Base-by-base conservation (phyloP, 2,797 vertebrate species). In the Pseudomugil gertrudae region DNA sequence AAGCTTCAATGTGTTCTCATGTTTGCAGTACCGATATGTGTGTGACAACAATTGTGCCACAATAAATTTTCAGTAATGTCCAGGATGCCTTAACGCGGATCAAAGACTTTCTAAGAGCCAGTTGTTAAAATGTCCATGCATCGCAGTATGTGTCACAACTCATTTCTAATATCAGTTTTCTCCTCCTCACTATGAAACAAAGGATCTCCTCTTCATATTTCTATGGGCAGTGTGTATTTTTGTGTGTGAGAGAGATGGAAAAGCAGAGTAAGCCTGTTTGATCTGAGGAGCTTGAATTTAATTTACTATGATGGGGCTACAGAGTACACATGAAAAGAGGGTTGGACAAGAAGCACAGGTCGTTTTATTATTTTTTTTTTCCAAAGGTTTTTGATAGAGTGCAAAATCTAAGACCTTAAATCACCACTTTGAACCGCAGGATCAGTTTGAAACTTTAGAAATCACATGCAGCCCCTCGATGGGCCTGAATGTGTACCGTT, bases 241-340 rank as follows among this genome's bases (percentile, higher is more conserved):
- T 35, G 40, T 15, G 17, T 73, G 67, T 26, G 30, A 24, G 48
- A 30, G 35, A 14, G 54, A 63, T 56, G 26, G 56, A 57, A 78
- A 84, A 73, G 71, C 74, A 80, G 72, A 70, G 70, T 67, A 77
- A 68, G 77, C 82, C 84, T 77, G 84, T 93, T 91, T 93, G 86
- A 92, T 91, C 87, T 89, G 87, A 90, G 88, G 88, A 78, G 80
- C 69, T 80, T 87, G 78, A 85, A 88, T 85, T 87, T 85, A 90
- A 92, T 91, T 89, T 83, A 84, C 77, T 87, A 72, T 83, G 87
- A 87, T 83, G 84, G 83, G 64, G 65, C 80, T 74, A 59, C 60
- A 65, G 76, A 88, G 82, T 83, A 85, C 76, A 82, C 72, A 67
- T 54, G 65, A 69, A 69, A 71, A 53, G 73, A 63, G 57, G 56